These are phyloP conservation scores for Nezara viridula DNA, from an alignment of 2,888 invertebrate species.

Conservation along the genomic window DNA sequence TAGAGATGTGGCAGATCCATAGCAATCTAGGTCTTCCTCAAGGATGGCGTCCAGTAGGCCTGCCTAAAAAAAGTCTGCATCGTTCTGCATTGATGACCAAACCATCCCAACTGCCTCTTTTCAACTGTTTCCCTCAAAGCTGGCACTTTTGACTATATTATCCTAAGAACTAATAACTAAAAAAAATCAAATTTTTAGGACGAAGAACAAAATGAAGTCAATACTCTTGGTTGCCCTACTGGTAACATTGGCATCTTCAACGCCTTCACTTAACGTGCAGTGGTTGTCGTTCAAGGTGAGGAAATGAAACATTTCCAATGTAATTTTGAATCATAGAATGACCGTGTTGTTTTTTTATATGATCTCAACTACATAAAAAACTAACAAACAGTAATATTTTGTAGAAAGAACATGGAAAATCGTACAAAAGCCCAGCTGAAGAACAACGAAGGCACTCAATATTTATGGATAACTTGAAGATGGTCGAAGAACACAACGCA, in stretches of 20 bases:
- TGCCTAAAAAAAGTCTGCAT: too few species aligned
- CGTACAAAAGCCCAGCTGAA: slow-evolving; percentile 66
- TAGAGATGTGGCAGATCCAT: too few species aligned
- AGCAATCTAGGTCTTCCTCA: too few species aligned
- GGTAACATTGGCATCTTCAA: neutral
- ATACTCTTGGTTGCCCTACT: neutral
- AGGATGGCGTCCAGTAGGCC: too few species aligned
- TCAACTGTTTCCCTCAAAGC: too few species aligned
- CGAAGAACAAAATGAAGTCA: neutral
- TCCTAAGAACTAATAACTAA: too few species aligned
- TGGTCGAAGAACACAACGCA: slow-evolving; percentile 88
- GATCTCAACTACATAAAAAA: neutral
- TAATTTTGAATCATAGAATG: too few species aligned
- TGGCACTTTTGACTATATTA: too few species aligned
- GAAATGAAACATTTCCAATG: neutral
- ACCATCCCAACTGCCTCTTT: too few species aligned
- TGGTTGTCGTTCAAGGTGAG: neutral
- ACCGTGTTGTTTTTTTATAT: too few species aligned
- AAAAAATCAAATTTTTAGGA: too few species aligned
- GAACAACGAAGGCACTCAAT: slow-evolving; percentile 52
- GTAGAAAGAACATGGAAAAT: slow-evolving; percentile 45
- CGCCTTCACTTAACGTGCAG: neutral
- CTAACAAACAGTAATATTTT: neutral
- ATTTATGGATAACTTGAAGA: slow-evolving; percentile 80
- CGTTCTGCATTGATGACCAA: too few species aligned